These are phyloP conservation scores for Dendroctonus valens DNA, from an alignment of 1,140 invertebrate species.

Conservation along the genomic window DNA sequence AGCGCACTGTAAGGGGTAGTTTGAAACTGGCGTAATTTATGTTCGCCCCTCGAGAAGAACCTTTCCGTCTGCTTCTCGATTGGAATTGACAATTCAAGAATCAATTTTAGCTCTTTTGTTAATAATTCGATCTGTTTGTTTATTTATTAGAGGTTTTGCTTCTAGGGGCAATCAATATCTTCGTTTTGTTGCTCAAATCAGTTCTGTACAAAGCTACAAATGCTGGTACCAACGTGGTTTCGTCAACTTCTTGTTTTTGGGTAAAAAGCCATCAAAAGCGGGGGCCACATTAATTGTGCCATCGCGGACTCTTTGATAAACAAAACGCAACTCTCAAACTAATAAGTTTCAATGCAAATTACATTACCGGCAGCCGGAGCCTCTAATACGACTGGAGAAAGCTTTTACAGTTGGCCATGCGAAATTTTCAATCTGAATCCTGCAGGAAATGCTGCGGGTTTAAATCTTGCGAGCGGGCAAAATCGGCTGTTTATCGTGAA, in stretches of 20 bases:
- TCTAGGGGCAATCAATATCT: neutral
- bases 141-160: neutral
- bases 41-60: neutral
- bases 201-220: no score
- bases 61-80: no score
- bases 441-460: neutral
- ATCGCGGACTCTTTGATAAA: conserved; percentile 45
- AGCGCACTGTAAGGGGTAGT: neutral
- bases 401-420: conserved; percentile 36
- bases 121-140: no score
- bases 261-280: neutral
- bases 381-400: conserved; percentile 48
- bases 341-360: conserved; percentile 51
- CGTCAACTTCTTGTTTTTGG: neutral
- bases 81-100: no score
- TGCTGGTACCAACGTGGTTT: conserved; percentile 2
- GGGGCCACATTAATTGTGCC: conserved; percentile 40
- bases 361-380: conserved; percentile 48
- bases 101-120: no score
- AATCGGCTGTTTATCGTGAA: neutral
- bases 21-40: neutral
- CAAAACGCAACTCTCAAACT: conserved; percentile 46
- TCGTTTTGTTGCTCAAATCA: neutral
- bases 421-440: neutral
- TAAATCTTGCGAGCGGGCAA: neutral